Evolutionary conservation across 92 coral and sea anemone species (phyloP).

Genomic region (Nematostella vectensis): DNA sequence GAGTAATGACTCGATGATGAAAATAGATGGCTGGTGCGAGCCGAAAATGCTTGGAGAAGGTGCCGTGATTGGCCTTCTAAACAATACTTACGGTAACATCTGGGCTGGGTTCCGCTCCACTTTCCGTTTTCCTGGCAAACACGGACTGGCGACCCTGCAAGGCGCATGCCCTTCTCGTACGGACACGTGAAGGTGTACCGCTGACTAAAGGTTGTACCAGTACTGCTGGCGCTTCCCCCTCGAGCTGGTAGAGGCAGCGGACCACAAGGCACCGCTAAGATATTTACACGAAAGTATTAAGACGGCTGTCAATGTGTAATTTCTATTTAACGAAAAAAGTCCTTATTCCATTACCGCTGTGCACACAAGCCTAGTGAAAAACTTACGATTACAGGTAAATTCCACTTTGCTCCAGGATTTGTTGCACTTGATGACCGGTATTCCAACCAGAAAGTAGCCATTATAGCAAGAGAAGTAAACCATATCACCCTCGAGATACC

Average conservation of each 20-base stretch:
- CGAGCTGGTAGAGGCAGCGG: slow-evolving; percentile 33
- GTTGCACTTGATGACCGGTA: slow-evolving; percentile 46
- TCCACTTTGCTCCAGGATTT: slow-evolving; percentile 39
- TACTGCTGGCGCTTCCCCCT: slow-evolving; percentile 26
- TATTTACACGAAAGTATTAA: too few species aligned
- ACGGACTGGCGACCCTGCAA: slow-evolving; percentile 48
- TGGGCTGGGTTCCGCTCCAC: slow-evolving; percentile 68
- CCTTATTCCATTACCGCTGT: too few species aligned
- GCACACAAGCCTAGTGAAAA: too few species aligned
- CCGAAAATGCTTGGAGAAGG: too few species aligned
- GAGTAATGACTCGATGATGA: too few species aligned
- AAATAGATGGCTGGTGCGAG: too few species aligned
- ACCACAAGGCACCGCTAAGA: slow-evolving; percentile 69
- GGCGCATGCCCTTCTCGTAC: slow-evolving; percentile 37
- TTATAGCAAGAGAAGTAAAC: slow-evolving; percentile 51
- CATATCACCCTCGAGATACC: slow-evolving; percentile 50
- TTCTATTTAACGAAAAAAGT: too few species aligned
- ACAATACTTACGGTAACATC: slow-evolving; percentile 50
- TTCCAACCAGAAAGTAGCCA: slow-evolving; percentile 62
- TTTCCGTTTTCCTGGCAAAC: slow-evolving; percentile 56
- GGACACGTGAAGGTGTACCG: slow-evolving; percentile 49
- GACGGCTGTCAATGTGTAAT: too few species aligned
- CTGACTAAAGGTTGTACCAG: slow-evolving; percentile 50
- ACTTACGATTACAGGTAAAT: slow-evolving; percentile 62
- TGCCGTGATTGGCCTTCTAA: too few species aligned